Evolutionary conservation across 1,140 invertebrate genomes (phyloP).

Genomic region (Hirudo medicinalis): DNA sequence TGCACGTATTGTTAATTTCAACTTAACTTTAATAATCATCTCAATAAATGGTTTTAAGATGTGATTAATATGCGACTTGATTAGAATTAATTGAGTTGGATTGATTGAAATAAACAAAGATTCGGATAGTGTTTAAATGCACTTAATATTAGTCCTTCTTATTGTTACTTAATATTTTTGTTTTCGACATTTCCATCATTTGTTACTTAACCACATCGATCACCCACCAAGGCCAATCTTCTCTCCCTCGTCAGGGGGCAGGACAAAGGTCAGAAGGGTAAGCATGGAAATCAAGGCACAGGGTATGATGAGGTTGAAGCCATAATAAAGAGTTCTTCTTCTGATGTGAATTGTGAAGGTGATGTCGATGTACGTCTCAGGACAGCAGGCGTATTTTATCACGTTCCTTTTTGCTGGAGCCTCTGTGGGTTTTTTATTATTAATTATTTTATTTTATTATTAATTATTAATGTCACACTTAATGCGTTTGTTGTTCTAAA

Average conservation of each 20-base stretch:
- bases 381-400: constrained; percentile 14
- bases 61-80: too few species aligned
- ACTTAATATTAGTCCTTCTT: too few species aligned
- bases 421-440: constrained; percentile 5
- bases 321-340: constrained; percentile 34
- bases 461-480: too few species aligned
- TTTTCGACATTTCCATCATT: too few species aligned
- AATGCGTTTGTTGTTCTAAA: too few species aligned
- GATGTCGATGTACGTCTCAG: constrained; percentile 18
- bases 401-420: constrained; percentile 17
- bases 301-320: constrained; percentile 39
- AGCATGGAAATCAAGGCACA: constrained; percentile 37
- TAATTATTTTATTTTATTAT: not conserved
- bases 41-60: too few species aligned
- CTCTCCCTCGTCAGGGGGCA: constrained; percentile 38
- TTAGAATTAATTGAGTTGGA: too few species aligned
- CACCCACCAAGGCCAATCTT: constrained; percentile 36
- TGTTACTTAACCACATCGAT: not conserved
- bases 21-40: too few species aligned
- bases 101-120: too few species aligned
- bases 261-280: constrained; percentile 33
- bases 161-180: too few species aligned
- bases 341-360: constrained; percentile 43
- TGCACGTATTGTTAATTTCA: too few species aligned
- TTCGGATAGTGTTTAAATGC: too few species aligned